Base-by-base conservation (phyloP, 1,140 invertebrate species). In the Acromyrmex echinatior region DNA sequence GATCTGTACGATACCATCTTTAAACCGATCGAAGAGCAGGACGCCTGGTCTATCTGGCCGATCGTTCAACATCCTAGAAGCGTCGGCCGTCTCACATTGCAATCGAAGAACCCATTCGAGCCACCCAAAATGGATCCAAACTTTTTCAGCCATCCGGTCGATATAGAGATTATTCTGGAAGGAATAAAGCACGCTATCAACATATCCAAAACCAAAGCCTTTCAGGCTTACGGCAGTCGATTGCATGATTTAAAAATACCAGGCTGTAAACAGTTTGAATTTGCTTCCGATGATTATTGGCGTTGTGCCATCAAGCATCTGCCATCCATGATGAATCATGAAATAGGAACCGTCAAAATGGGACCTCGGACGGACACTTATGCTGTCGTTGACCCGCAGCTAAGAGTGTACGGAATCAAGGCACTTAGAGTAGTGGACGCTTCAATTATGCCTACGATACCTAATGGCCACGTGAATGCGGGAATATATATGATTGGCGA, bases 401-500 rank as follows among this genome's bases (percentile, higher is more conserved):
- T 99, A 1, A 96, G 95, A 92, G 97, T 98, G 0, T 95, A 97
- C 86, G 97, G 97, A 0, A 92, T 98, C 0, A 92, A 95, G n/a
- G 96, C 96, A 31, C 94, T 98, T 45, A 95, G 98, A 53, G 97
- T 98, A 1, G 97, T 96, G 0, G 98, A 98, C 93, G 97, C 96
- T 56, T 98, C 97, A 62, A 95, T 98, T 0, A 97, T 98, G 95
- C 98, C 98, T 0, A 94, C 94, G 3, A 96, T 97, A n/a, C 96
- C 97, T 14, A 96, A 96, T 5, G 97, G 97, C 1, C 98, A 98
- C 91, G 97, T 97, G 0, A 97, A 97, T 86, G 97, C 97, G 0
- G 96, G 97, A 0, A 96, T 97, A 3, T 96, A 97, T 63, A 99
- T 99, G 98, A 97, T 99, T 66, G 98, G 96, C 0, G 98, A 99